Conservation (phyloP, 64 coral and sea anemone genomes). For the Porites lutea region DNA sequence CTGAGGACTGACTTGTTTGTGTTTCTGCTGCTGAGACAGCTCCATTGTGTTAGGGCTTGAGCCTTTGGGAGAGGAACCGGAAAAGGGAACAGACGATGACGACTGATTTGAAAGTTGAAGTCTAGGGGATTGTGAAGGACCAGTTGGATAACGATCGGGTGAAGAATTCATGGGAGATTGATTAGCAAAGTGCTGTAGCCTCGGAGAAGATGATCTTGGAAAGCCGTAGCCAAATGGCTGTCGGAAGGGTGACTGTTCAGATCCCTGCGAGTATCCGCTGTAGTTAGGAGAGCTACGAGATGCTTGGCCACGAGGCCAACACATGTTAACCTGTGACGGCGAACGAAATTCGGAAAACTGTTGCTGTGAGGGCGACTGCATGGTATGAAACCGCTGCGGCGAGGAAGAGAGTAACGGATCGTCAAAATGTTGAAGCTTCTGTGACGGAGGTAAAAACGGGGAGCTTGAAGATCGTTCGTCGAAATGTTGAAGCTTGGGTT, state of each 20-base stretch:
- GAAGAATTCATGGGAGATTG: constrained; percentile 74
- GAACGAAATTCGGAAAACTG: constrained; percentile 82
- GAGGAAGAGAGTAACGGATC: constrained; percentile 92
- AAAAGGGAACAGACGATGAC: constrained; percentile 53
- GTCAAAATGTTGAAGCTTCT: constrained; percentile 96
- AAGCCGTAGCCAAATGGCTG: constrained; percentile 83
- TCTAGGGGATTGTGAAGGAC: constrained; percentile 72
- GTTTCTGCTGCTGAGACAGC: constrained; percentile 63
- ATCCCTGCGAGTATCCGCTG: constrained; percentile 37
- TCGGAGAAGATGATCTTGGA: constrained; percentile 81
- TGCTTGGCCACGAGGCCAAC: constrained; percentile 77
- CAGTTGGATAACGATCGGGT: constrained; percentile 51
- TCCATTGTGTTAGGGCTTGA: constrained; percentile 75
- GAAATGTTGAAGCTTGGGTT: constrained; percentile 90
- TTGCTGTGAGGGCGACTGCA: constrained; percentile 60
- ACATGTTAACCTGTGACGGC: constrained; percentile 80
- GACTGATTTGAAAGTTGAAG: constrained; percentile 67
- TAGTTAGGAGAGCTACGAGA: constrained; percentile 63
- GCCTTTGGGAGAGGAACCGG: constrained; percentile 79
- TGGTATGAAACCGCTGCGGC: constrained; percentile 74
- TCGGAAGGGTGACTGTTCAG: constrained; percentile 74
- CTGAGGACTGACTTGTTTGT: constrained; percentile 85
- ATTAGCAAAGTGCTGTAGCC: constrained; percentile 93
- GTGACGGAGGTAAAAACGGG: constrained; percentile 63
- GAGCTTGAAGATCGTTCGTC: constrained; percentile 80